A percentile compares a stretch with the other conserved stretches of the same genome.
Conservation (phyloP, 2,888 invertebrate genomes). For the Pollenia angustigena region DNA sequence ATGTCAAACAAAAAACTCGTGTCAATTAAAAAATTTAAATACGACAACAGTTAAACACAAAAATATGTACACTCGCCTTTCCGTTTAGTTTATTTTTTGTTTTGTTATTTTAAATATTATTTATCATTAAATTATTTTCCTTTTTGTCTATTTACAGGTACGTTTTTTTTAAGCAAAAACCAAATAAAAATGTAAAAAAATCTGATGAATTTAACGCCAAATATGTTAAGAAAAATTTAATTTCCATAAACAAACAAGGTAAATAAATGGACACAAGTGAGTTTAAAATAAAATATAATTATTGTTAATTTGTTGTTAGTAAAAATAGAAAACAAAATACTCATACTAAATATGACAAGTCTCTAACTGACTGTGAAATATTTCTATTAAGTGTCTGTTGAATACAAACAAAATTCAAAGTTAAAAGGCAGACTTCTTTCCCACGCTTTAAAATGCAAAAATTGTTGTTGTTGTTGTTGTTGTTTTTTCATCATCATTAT, state of each 20-base stretch:
- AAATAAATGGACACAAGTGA: constrained; percentile 28
- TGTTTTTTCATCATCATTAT: constrained; percentile 37
- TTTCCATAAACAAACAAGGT: constrained; percentile 44
- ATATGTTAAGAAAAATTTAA: constrained; percentile 47
- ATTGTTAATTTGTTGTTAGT: constrained; percentile 9
- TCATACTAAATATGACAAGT: background rate
- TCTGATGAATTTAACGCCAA: constrained; percentile 53
- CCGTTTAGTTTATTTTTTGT: background rate
- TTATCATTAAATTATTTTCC: constrained; percentile 50
- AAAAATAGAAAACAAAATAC: background rate
- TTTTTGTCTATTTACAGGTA: constrained; percentile 67
- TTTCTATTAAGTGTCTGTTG: background rate
- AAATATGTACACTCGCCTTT: background rate
- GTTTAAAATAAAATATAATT: background rate
- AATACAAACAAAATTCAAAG: constrained; percentile 11
- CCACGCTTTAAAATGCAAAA: constrained; percentile 58
- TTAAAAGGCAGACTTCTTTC: constrained; percentile 51
- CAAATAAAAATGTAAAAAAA: too few relatives aligned
- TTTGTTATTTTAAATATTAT: background rate
- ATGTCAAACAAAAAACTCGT: background rate
- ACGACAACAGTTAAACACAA: constrained; percentile 4
- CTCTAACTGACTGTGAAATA: constrained; percentile 6
- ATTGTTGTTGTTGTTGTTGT: constrained; percentile 5
- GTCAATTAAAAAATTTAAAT: constrained; percentile 44
- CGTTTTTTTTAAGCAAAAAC: constrained; percentile 32